A percentile compares a stretch with the other conserved stretches of the same genome.
These are phyloP conservation scores for Thymallus thymallus DNA, from an alignment of 2,113 vertebrate species.

Conservation along the genomic window DNA sequence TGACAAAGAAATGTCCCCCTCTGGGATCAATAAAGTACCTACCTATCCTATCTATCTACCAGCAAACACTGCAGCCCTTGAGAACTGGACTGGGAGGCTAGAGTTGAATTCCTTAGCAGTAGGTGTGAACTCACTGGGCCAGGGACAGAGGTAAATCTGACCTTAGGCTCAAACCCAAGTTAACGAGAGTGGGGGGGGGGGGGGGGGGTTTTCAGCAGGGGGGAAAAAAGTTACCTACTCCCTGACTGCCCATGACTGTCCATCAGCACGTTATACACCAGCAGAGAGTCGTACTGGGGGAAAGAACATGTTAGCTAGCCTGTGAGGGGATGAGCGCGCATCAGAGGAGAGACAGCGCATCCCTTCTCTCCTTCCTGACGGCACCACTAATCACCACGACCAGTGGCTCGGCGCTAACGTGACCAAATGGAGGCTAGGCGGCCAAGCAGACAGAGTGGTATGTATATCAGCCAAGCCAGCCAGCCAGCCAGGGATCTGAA, in stretches of 20 bases:
- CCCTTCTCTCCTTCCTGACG: constrained; percentile 47
- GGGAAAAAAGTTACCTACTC: neutral
- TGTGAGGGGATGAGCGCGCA: neutral
- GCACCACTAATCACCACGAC: constrained; percentile 69
- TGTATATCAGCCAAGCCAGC: constrained; percentile 68
- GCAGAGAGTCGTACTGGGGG: neutral
- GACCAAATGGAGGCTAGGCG: constrained; percentile 65
- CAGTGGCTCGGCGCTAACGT: constrained; percentile 68
- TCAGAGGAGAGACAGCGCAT: constrained; percentile 9
- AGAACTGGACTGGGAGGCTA: no score
- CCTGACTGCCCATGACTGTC: neutral
- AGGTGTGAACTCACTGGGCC: no score
- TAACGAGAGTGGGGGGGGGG: neutral
- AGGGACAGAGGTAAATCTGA: no score
- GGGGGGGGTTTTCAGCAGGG: constrained; percentile 5
- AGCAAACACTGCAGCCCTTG: no score
- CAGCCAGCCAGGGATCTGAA: constrained; percentile 47
- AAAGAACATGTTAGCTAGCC: neutral
- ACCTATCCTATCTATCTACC: no score
- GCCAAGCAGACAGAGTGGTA: constrained; percentile 41
- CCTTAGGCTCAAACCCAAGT: no score
- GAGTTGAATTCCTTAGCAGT: no score
- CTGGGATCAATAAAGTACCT: no score
- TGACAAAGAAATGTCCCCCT: no score
- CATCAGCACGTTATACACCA: neutral